Base-by-base conservation (phyloP, 2,113 vertebrate species). In the Oenanthe melanoleuca region DNA sequence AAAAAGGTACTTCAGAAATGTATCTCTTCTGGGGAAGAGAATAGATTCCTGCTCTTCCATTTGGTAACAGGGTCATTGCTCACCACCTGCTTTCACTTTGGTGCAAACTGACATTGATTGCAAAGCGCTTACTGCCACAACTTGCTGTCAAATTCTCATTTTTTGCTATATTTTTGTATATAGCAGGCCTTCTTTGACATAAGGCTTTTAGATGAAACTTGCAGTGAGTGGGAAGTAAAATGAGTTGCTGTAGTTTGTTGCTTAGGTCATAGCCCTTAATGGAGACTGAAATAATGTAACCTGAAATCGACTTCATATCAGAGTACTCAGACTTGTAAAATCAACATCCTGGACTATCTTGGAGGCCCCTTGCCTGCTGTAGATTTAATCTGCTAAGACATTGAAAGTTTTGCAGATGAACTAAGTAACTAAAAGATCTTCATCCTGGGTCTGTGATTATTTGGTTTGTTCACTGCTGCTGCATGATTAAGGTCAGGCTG, bases 91-190 rank as follows among this genome's bases (percentile, higher is more conserved):
- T 96, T 88, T 89, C 86, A 34, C 82, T 92, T 49, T n/a, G 60
- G 45, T 86, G 66, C 60, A 33, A 40, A 15, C 65, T 88, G 90
- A 91, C 87, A 71, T 73, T 85, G 93, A 94, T 91, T 92, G 82
- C 80, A 86, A 95, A 91, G 92, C 93, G 92, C 77, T 96, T 87
- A 75, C 72, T 95, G 95, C 93, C 84, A 78, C 94, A 61, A 77
- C 75, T 81, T 82, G 86, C 79, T 86, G 87, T 94, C 94, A 88
- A 17, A 82, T 56, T 80, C 53, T 86, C 87, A 16, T 64, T 95
- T 94, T 93, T 82, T 67, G 83, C 91, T 94, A 2, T 83, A 45
- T 94, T 96, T 94, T 83, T 74, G 61, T 89, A 3, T 93, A 3
- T 25, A 81, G 79, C 74, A 75, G 64, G 40, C 87, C 69, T 78